These are phyloP conservation scores for Mesopsocus fuscifrons DNA, from an alignment of 2,888 invertebrate genomes.

Conservation along the genomic window DNA sequence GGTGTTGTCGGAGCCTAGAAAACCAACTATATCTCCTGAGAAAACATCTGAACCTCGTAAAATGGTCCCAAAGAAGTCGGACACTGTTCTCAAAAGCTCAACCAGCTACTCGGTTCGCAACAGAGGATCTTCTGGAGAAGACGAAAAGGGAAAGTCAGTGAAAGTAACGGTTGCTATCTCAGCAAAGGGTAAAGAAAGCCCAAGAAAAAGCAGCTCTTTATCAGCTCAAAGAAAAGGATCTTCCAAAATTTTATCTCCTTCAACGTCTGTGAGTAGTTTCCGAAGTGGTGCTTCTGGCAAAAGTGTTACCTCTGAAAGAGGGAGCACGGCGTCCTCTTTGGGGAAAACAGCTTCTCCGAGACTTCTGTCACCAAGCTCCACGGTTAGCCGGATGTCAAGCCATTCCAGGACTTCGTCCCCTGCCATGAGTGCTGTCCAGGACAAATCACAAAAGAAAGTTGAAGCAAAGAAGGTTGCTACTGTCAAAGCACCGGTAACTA, in stretches of 20 bases:
- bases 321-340: not conserved
- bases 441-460: not conserved
- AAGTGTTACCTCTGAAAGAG: conserved; percentile 3
- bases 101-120: conserved; percentile 24
- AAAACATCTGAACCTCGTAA: conserved; percentile 22
- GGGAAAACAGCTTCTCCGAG: not conserved
- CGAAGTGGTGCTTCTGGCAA: not conserved
- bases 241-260: not conserved
- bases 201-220: conserved; percentile 20
- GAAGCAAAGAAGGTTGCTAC: not conserved
- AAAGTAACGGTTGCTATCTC: conserved; percentile 28
- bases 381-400: not conserved
- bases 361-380: not conserved
- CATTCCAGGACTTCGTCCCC: conserved; percentile 5
- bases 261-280: conserved; percentile 3
- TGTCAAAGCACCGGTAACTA: not conserved
- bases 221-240: conserved; percentile 10
- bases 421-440: not conserved
- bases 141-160: conserved; percentile 24
- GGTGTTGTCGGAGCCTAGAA: conserved; percentile 10
- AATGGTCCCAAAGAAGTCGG: conserved; percentile 15
- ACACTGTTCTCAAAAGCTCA: conserved; percentile 26
- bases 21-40: conserved; percentile 10
- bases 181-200: conserved; percentile 22
- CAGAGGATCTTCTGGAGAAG: conserved; percentile 15